A percentile compares a stretch with the other conserved stretches of the same genome.
Evolutionary conservation across 1,140 invertebrate species (phyloP).

Genomic region (Penaeus vannamei): DNA sequence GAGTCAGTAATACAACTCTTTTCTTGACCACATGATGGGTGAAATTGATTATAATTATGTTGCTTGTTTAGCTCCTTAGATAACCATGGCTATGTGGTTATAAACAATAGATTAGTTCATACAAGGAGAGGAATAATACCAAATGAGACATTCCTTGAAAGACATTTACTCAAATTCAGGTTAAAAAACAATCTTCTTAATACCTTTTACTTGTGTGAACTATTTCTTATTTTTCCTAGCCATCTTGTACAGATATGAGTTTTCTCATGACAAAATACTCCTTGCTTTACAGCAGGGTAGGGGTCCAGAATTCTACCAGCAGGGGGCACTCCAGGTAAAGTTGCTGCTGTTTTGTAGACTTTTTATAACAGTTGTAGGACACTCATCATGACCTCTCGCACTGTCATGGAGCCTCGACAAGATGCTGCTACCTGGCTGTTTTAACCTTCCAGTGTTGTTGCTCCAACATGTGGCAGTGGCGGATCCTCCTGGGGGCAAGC

Average conservation of each 20-base stretch:
- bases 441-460: conserved; percentile 19
- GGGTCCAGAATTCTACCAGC: conserved; percentile 50
- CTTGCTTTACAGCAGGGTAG: conserved; percentile 64
- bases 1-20: too few species aligned
- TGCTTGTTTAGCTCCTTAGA: conserved; percentile 43
- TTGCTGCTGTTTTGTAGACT: conserved; percentile 49
- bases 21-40: too few species aligned
- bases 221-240: conserved; percentile 11
- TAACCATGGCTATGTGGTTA: conserved; percentile 40
- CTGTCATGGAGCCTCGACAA: not conserved
- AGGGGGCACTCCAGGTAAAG: conserved; percentile 53
- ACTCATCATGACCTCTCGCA: conserved; percentile 23
- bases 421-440: not conserved
- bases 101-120: conserved; percentile 41
- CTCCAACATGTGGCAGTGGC: conserved; percentile 19
- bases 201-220: conserved; percentile 33
- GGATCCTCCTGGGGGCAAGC: conserved; percentile 5
- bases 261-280: conserved; percentile 53
- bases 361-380: conserved; percentile 24
- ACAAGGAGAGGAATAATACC: not conserved
- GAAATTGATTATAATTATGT: not conserved
- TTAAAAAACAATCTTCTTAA: not conserved
- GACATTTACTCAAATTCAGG: not conserved
- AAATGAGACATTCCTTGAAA: not conserved
- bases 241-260: conserved; percentile 39